These are phyloP conservation scores for Hyles lineata DNA, from an alignment of 2,888 invertebrate species.

Conservation along the genomic window DNA sequence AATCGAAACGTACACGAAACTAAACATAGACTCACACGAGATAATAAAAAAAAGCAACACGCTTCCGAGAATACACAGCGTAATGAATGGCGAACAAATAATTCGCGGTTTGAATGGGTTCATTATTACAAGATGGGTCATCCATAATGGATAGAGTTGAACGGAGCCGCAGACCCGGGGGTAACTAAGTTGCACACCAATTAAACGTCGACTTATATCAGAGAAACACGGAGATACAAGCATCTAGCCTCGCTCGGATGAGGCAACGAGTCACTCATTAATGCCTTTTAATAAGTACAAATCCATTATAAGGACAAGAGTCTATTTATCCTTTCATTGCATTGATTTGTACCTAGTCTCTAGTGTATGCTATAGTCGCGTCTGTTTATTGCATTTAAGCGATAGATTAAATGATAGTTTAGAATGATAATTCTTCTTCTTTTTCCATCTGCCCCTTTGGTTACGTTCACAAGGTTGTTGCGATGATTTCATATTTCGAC, in stretches of 20 bases:
- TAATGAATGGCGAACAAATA: slow-evolving; percentile 44
- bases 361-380: no score
- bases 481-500: no score
- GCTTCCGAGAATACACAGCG: not conserved
- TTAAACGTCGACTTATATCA: slow-evolving; percentile 67
- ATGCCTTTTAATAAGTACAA: not conserved
- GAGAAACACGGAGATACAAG: slow-evolving; percentile 31
- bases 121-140: slow-evolving; percentile 66
- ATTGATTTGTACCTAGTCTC: no score
- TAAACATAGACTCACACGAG: not conserved
- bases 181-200: slow-evolving; percentile 67
- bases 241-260: slow-evolving; percentile 31
- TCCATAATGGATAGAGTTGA: slow-evolving; percentile 66
- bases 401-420: no score
- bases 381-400: no score
- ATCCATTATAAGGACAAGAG: not conserved
- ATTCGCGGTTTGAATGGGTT: slow-evolving; percentile 65
- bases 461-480: no score
- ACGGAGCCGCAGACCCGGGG: slow-evolving; percentile 49
- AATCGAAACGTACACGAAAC: not conserved
- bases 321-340: no score
- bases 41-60: slow-evolving; percentile 8
- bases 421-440: no score
- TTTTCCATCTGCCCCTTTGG: no score
- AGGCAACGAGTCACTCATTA: slow-evolving; percentile 27